Conservation (phyloP, 2,797 vertebrate species). For the Fistularia commersonii region DNA sequence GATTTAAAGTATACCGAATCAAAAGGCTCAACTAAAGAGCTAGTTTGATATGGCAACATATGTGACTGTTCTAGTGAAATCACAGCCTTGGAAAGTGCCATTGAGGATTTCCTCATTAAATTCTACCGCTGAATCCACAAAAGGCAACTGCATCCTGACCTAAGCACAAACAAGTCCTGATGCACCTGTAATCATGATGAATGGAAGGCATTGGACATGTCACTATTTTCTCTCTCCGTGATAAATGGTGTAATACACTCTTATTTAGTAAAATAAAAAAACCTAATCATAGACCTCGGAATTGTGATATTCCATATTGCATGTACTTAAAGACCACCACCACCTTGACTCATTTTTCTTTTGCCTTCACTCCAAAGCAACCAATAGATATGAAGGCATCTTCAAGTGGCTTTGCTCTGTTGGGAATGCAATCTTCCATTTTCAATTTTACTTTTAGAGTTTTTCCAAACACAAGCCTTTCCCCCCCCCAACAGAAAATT, state of each 20-base stretch:
- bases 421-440: neutral
- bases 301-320: conserved; percentile 64
- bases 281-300: conserved; percentile 72
- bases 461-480: too few relatives aligned
- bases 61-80: too few relatives aligned
- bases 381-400: too few relatives aligned
- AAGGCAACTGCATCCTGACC: conserved; percentile 50
- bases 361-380: neutral
- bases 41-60: too few relatives aligned
- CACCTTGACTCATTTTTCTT: conserved; percentile 23
- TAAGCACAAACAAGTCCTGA: conserved; percentile 72
- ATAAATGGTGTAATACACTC: conserved; percentile 80
- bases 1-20: too few relatives aligned
- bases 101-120: neutral
- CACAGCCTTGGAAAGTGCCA: conserved; percentile 9
- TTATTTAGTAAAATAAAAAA: conserved; percentile 72
- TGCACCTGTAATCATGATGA: conserved; percentile 77
- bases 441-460: too few relatives aligned
- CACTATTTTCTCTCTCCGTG: conserved; percentile 69
- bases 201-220: conserved; percentile 71
- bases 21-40: too few relatives aligned
- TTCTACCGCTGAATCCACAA: neutral
- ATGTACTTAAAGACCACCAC: conserved; percentile 63
- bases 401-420: neutral
- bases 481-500: too few relatives aligned